Percentiles rank a stretch among this genome's conserved stretches.
These are phyloP conservation scores for Lasioglossum albipes DNA, from an alignment of 1,140 invertebrate species.

Conservation along the genomic window DNA sequence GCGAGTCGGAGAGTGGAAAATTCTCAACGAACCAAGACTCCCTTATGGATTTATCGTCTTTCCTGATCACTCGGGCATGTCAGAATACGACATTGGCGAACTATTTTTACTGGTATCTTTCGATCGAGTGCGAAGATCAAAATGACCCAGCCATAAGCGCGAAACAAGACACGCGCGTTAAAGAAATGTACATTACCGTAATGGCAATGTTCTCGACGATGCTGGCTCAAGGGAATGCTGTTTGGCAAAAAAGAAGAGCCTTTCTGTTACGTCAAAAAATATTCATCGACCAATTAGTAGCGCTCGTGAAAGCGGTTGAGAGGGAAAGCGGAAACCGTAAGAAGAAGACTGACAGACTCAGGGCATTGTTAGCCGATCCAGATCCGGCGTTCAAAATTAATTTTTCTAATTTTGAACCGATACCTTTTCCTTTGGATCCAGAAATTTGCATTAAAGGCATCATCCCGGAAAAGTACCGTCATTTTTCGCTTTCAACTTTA, in stretches of 20 bases:
- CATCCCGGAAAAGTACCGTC: conserved; percentile 86
- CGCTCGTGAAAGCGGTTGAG: conserved; percentile 94
- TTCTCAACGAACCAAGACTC: conserved; percentile 66
- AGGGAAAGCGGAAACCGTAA: conserved; percentile 94
- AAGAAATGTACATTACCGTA: conserved; percentile 94
- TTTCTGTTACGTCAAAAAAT: conserved; percentile 91
- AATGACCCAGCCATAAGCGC: conserved; percentile 82
- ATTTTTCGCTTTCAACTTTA: conserved; percentile 9
- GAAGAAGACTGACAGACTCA: conserved; percentile 94
- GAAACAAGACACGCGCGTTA: conserved; percentile 87
- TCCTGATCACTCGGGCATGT: conserved; percentile 94
- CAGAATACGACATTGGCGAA: conserved; percentile 94
- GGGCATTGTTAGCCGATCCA: conserved; percentile 89
- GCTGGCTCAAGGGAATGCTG: conserved; percentile 83
- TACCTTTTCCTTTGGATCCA: conserved; percentile 97
- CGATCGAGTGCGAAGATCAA: conserved; percentile 94
- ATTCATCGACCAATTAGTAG: conserved; percentile 95
- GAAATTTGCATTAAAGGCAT: conserved; percentile 94
- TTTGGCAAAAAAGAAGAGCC: conserved; percentile 86
- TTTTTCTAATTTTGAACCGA: conserved; percentile 94
- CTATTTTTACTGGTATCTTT: conserved; percentile 98
- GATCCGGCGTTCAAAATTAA: conserved; percentile 91
- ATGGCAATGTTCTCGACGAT: conserved; percentile 91
- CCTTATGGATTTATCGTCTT: conserved; percentile 90
- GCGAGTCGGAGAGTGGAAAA: conserved; percentile 68